Base-by-base conservation (phyloP, 1,140 invertebrate species). In the Acyrthosiphon pisum region DNA sequence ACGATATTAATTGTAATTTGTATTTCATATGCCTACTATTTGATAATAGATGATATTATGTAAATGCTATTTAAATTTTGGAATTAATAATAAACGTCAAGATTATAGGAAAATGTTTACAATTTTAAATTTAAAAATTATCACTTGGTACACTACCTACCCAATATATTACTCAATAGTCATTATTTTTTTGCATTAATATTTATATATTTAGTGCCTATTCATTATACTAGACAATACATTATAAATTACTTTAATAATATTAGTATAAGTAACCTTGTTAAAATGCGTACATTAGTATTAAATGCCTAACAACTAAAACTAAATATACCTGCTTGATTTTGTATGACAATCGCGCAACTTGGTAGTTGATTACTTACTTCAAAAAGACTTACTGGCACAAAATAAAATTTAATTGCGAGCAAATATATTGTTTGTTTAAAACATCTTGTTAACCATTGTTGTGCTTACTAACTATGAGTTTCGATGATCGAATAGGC, bases 121-220 rank as follows among this genome's bases (percentile, higher is more conserved):
- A 35, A 81, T 84, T 84, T 37, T 41, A 84, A 41, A 41, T 41
- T 84, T 84, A 41, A 84, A 20, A 84, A 84, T 37, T 23, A 84
- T 84, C 37, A 41, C 76, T 46, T 22, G 50, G 20, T 84, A 23
- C 20, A 41, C 20, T 84, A 53, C 8, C 20, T 84, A 53, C 8
- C 37, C 30, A 87, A 87, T 84, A 41, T 48, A 48, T 87, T 48
- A 48, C 30, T 48, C 44, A 26, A 89, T 14, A 89, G 87, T 56
- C 86, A 2, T 22, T 35, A 53, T 37, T 89, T 89, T 26, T 41
- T 56, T 18, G 35, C 88, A 89, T 89, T 18, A 60, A 90, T 90
- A 90, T 90, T 60, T 90, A 90, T 90, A 68, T 30, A 90, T 48
- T 90, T 90, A 90, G 56, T 41, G 26, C 46, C 89, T 90, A 90